phyloP scores from a whole-genome alignment of 23 tunicate species.

The Clavelina lepadiformis region DNA sequence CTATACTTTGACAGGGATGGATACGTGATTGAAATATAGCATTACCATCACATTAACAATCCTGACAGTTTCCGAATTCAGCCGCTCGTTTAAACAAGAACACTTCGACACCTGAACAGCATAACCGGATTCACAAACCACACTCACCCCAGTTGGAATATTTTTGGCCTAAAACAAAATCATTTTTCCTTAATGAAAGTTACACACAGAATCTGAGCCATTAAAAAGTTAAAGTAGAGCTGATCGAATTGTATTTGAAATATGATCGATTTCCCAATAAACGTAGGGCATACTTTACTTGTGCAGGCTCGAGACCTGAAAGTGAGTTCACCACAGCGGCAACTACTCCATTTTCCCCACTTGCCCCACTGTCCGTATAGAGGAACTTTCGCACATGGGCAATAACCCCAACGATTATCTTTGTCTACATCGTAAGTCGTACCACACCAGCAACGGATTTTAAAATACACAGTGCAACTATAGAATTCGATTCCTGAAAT shows the following conservation, averaged over 20 bases:
- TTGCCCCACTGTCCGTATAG: slow-evolving; percentile 35
- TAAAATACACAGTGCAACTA: slow-evolving; percentile 38
- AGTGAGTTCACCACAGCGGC: slow-evolving; percentile 58
- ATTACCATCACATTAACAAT: background rate
- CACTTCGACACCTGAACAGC: slow-evolving; percentile 11
- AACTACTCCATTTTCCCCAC: slow-evolving; percentile 53
- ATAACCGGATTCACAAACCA: slow-evolving; percentile 30
- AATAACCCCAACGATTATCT: slow-evolving; percentile 45
- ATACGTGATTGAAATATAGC: too few species aligned
- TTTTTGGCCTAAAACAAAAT: background rate
- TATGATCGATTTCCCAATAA: background rate
- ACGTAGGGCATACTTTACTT: background rate
- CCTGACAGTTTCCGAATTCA: background rate
- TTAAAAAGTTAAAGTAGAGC: too few species aligned
- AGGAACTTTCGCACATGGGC: slow-evolving; percentile 63
- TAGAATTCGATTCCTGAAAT: slow-evolving; percentile 30
- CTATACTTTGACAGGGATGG: too few species aligned
- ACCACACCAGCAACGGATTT: slow-evolving; percentile 74
- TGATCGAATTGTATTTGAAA: too few species aligned
- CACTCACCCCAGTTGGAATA: slow-evolving; percentile 39
- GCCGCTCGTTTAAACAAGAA: slow-evolving; percentile 9
- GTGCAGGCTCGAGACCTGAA: slow-evolving; percentile 31
- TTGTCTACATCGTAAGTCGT: slow-evolving; percentile 43
- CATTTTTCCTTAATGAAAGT: background rate
- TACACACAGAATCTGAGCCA: background rate